Evolutionary conservation across 2,113 vertebrate genomes (phyloP), one percentile per base, ranked within the genome.

Genomic region (Chloroceryle aenea): DNA sequence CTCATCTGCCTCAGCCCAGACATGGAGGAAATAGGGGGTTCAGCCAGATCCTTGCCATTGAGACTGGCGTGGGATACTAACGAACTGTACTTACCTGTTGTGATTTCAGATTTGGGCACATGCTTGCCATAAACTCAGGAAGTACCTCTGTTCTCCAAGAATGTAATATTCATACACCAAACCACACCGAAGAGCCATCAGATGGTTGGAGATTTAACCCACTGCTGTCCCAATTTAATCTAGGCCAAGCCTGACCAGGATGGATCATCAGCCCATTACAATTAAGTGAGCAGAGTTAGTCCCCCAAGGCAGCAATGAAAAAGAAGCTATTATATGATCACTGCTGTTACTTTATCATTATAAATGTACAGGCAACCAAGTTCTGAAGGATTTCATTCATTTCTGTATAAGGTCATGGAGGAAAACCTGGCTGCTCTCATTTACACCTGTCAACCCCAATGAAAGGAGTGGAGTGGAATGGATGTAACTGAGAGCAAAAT

Each of bases 401-500:
- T 94, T 93, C 92, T 6, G 6, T 71, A 75, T 88, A 84, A 90
- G 82, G 87, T 93, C 82, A 84, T 38, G 61, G 64, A 78, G 32
- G 48, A 78, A 91, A 85, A 84, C 81, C 61, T 4, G 26, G 23
- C 59, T 91, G 42, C 64, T 95, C 23, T 84, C 75, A 63, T 93
- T 96, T 93, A 80, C 72, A 91, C 64, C 71, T 95, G 87, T 74
- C 87, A 94, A 59, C 20, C 23, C 19, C 55, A 88, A 38, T 63
- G 75, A 95, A 88, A 80, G 30, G 42, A 83, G 5, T 7, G 17
- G 58, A 91, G 66, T 66, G 53, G 89, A 73, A 74, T 79, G 81
- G 67, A 42, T 83, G 71, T 59, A 92, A 91, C 79, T 63, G 43
- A 88, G 72, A 90, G n/a, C 27, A 93, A 85, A 88, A 91, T 80